These are phyloP conservation scores for Colistium nudipinnis DNA, from an alignment of 2,113 vertebrate species.

Conservation along the genomic window DNA sequence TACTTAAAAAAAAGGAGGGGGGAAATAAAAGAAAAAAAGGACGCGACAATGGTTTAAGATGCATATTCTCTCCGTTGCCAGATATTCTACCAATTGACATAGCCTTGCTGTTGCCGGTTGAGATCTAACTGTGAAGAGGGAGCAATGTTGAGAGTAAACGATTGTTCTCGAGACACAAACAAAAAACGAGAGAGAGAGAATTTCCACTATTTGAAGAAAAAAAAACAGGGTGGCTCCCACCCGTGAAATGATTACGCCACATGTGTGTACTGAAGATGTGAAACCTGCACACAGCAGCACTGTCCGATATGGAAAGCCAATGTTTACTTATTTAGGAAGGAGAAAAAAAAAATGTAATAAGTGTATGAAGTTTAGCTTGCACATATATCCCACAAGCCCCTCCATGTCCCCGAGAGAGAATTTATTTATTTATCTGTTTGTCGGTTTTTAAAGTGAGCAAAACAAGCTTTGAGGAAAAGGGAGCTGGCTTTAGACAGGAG, in stretches of 20 bases:
- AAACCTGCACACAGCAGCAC: slow-evolving; percentile 67
- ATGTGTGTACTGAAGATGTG: slow-evolving; percentile 62
- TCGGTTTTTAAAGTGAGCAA: slow-evolving; percentile 73
- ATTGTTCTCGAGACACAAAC: slow-evolving; percentile 26
- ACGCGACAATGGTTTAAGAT: slow-evolving; percentile 32
- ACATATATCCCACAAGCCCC: slow-evolving; percentile 68
- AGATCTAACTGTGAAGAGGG: slow-evolving; percentile 45
- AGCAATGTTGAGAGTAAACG: slow-evolving; percentile 22
- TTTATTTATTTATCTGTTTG: slow-evolving; percentile 90
- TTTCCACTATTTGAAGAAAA: slow-evolving; percentile 5
- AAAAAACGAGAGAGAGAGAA: slow-evolving; percentile 19
- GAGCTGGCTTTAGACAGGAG: slow-evolving; percentile 60
- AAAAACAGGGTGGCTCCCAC: slow-evolving; percentile 15
- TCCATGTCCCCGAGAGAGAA: slow-evolving; percentile 72
- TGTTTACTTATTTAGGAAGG: slow-evolving; percentile 76
- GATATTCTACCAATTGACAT: slow-evolving; percentile 50
- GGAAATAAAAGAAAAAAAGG: too few species aligned
- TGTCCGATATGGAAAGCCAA: slow-evolving; percentile 66
- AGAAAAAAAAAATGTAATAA: slow-evolving; percentile 44
- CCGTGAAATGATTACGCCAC: slow-evolving; percentile 55
- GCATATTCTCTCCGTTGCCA: slow-evolving; percentile 61
- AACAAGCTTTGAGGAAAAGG: slow-evolving; percentile 82
- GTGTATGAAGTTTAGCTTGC: slow-evolving; percentile 78
- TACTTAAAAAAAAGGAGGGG: slow-evolving; percentile 73
- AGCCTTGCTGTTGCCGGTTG: slow-evolving; percentile 27